phyloP scores from a whole-genome alignment of 2,888 invertebrate species.

The Xestia xanthographa region DNA sequence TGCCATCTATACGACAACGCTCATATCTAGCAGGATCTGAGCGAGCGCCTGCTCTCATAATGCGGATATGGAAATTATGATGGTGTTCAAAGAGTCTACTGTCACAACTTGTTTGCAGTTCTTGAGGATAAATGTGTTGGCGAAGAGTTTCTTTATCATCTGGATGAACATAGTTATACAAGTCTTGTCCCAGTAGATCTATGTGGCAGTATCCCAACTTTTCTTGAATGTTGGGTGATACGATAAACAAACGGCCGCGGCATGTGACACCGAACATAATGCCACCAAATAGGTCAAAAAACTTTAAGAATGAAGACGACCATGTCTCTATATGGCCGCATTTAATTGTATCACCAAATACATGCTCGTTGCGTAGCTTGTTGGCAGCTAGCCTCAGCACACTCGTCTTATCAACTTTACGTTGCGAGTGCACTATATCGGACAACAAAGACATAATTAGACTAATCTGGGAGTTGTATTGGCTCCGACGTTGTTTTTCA shows the following conservation, averaged over 20 bases:
- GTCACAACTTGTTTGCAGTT: slow-evolving; percentile 83
- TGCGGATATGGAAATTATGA: slow-evolving; percentile 90
- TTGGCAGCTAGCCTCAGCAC: slow-evolving; percentile 96
- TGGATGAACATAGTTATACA: slow-evolving; percentile 95
- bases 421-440: slow-evolving; percentile 95
- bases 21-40: slow-evolving; percentile 94
- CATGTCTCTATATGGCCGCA: slow-evolving; percentile 87
- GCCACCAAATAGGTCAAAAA: slow-evolving; percentile 93
- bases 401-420: slow-evolving; percentile 97
- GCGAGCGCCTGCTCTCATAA: slow-evolving; percentile 93
- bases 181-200: slow-evolving; percentile 97
- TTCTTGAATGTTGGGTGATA: slow-evolving; percentile 96
- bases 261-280: slow-evolving; percentile 95
- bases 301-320: slow-evolving; percentile 91
- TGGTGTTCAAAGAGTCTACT: slow-evolving; percentile 84
- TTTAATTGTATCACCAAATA: slow-evolving; percentile 90
- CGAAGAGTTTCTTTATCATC: slow-evolving; percentile 95
- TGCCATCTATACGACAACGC: slow-evolving; percentile 92
- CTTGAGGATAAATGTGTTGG: slow-evolving; percentile 92
- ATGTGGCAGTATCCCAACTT: slow-evolving; percentile 96
- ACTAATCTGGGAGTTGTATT: slow-evolving; percentile 95
- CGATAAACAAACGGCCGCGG: slow-evolving; percentile 95
- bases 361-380: slow-evolving; percentile 95
- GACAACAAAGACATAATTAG: slow-evolving; percentile 96
- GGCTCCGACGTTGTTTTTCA: slow-evolving; percentile 97